Evolutionary conservation across 2,113 vertebrate genomes (phyloP), one percentile per base, ranked within the genome.

Genomic region (Procapra przewalskii): DNA sequence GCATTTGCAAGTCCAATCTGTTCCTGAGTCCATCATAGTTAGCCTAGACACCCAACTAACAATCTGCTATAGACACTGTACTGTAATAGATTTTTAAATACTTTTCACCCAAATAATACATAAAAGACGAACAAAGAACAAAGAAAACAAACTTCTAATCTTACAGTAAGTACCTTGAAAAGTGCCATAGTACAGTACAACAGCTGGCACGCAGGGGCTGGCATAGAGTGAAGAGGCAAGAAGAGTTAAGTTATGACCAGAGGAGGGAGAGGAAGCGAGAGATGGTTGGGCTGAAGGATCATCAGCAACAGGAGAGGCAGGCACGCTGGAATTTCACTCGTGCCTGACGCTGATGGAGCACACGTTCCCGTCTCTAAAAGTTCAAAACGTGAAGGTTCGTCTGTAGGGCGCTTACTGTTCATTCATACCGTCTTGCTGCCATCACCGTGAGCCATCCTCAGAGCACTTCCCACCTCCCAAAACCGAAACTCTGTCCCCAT

Each of bases 301-400:
- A 0, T 43, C 71, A 43, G 36, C 21, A 77, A 7, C 1, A 27
- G 36, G 23, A 77, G 36, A 43, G 11, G 12, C 3, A 77, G 36
- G 6, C 71, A 43, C 3, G 0, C 12, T 43, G 29, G 21, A 43
- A 77, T 77, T 43, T 77, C 71, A 43, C 36, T 77, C 71, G 14
- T 7, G 71, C 36, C 36, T 43, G 71, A 77, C 5, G 1, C 12
- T 77, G 36, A 43, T 7, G 71, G 36, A 77, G 27, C 36, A 40
- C 71, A 77, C 0, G 0, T 43, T 77, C 23, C 71, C 71, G 43
- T 14, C 36, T 77, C 43, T 77, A 43, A 43, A 77, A 43, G 71
- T 43, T 77, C 36, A 43, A 40, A 77, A 77, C 23, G 6, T 3
- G 0, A 27, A 77, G 36, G 71, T 27, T 77, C 6, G 0, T 27